Base-by-base conservation (phyloP, 2,888 invertebrate genomes). In the Plagiodera versicolora region DNA sequence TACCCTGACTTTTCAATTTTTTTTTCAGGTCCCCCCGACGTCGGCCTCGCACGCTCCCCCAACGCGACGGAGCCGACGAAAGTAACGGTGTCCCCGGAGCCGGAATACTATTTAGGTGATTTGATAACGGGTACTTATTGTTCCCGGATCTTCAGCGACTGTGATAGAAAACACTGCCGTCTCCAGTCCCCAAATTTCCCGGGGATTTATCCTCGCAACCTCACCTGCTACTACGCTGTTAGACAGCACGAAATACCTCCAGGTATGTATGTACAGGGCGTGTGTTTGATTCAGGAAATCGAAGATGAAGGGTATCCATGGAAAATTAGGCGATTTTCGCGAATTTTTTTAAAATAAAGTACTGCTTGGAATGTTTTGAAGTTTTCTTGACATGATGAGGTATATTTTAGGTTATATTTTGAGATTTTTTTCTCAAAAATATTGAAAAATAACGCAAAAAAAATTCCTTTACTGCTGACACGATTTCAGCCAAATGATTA, bases 141-240 rank as follows among this genome's bases (percentile, higher is more conserved):
- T 83, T 94, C 94, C 63, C 86, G 94, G 70, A 92, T 94, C 80
- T 94, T 92, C 84, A 93, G 92, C 80, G 92, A 94, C 82, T 95
- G 95, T 82, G 93, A 94, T 84, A 89, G 88, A 81, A 92, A 91
- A 83, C 87, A 89, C 73, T 95, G 95, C 82, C 88, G 92, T 75
- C 85, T 95, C 74, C 95, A 95, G 81, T 94, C 94, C 50, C 94
- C 95, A 51, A 94, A 94, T 83, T 95, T 91, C 81, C 95, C 95
- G 24, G 95, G 94, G 70, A 88, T 95, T 70, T 96, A 96, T 81
- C 95, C 95, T 2, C 86, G 95, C 70, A 95, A 95, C 81, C 87
- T 96, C 74, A 94, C 95, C 64, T 97, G 97, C 79, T 94, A 95
- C 82, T 97, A 93, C 79, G 93, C 95, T 47, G 92, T 95, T 60